phyloP scores from a whole-genome alignment of 2,113 vertebrate genomes.

The Mesoclemmys tuberculata region DNA sequence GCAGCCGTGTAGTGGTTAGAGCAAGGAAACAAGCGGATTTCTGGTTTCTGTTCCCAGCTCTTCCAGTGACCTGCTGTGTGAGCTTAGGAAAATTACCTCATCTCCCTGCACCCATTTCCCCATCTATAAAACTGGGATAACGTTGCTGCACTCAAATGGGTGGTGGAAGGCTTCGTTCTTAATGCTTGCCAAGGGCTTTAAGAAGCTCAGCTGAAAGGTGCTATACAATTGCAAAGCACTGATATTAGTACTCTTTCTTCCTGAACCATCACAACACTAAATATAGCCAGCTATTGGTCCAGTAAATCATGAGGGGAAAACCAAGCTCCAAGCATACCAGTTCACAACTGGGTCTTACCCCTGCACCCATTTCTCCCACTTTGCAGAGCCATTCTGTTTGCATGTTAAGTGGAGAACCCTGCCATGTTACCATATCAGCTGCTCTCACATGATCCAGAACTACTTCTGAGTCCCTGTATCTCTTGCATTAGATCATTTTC shows the following conservation, averaged over 20 bases:
- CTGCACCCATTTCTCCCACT: not conserved
- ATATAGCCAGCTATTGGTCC: fast-evolving
- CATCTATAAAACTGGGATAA: not conserved
- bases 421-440: fast-evolving
- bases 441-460: fast-evolving
- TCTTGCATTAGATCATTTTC: not conserved
- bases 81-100: not conserved
- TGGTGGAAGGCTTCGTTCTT: not conserved
- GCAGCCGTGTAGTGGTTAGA: not conserved
- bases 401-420: not conserved
- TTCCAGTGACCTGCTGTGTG: fast-evolving
- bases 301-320: not conserved
- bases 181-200: not conserved
- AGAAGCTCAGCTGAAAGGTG: not conserved
- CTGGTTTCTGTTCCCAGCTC: not conserved
- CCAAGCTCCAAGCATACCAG: not conserved
- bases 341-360: not conserved
- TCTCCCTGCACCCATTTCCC: not conserved
- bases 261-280: fast-evolving
- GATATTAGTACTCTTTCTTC: not conserved
- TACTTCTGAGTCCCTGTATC: not conserved
- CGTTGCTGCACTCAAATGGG: not conserved
- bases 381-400: not conserved
- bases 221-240: not conserved
- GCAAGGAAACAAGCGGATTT: not conserved